phyloP scores from a whole-genome alignment of 2,888 invertebrate genomes.

The Nasonia oneida region DNA sequence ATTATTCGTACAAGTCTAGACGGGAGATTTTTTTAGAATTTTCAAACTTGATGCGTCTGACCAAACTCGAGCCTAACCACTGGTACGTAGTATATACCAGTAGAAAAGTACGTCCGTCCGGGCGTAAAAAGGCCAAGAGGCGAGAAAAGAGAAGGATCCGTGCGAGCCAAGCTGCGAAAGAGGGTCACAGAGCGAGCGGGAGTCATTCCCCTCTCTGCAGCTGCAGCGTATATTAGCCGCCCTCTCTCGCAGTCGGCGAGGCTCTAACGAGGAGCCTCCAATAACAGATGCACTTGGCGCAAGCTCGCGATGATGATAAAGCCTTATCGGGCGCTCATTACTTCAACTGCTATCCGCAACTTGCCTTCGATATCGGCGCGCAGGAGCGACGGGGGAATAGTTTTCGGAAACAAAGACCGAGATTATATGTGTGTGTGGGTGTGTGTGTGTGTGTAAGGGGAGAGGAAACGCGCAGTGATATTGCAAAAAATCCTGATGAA shows the following conservation, averaged over 20 bases:
- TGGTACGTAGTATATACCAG: not conserved
- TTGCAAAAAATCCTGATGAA: constrained; percentile 42
- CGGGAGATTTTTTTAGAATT: not conserved
- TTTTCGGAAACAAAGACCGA: constrained; percentile 14
- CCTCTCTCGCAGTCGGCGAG: not conserved
- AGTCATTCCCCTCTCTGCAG: not conserved
- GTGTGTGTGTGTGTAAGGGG: not conserved
- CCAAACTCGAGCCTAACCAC: not conserved
- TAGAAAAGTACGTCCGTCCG: not conserved
- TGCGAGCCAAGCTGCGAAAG: constrained; percentile 16
- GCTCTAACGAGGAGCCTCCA: constrained; percentile 15
- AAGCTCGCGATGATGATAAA: not conserved
- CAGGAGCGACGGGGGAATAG: not conserved
- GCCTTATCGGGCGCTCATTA: constrained; percentile 5
- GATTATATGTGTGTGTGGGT: not conserved
- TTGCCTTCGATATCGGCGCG: not conserved
- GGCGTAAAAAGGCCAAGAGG: constrained; percentile 14
- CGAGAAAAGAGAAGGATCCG: not conserved
- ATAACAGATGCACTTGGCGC: constrained; percentile 20
- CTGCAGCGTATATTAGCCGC: not conserved
- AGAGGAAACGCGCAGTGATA: not conserved
- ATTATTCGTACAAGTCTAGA: constrained; percentile 1
- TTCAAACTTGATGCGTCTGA: not conserved
- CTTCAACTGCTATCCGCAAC: not conserved
- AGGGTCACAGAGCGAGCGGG: constrained; percentile 25